Conservation (phyloP, 2,113 vertebrate species). For the Haemorhous mexicanus region DNA sequence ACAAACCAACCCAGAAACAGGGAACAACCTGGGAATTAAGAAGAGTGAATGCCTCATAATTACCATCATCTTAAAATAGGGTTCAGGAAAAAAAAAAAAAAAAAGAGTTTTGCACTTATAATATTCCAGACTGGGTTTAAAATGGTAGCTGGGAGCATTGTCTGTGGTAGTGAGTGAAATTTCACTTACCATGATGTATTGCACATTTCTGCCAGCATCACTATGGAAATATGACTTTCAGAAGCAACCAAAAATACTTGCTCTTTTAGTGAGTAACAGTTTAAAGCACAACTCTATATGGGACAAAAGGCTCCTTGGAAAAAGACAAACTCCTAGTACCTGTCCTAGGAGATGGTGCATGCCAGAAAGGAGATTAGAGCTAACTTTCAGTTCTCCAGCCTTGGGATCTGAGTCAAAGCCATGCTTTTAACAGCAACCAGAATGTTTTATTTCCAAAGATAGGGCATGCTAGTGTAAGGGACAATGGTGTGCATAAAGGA, state of each 20-base stretch:
- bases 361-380: neutral
- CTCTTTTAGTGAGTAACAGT: constrained; percentile 62
- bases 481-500: neutral
- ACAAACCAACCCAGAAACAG: neutral
- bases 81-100: neutral
- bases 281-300: constrained; percentile 39
- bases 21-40: neutral
- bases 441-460: neutral
- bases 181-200: neutral
- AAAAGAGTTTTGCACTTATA: neutral
- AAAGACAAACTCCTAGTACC: neutral
- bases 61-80: neutral
- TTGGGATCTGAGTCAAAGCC: neutral
- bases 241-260: constrained; percentile 66
- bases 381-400: neutral
- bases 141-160: neutral
- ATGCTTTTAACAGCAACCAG: neutral
- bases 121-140: neutral
- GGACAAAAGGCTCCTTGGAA: neutral
- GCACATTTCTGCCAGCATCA: constrained; percentile 46
- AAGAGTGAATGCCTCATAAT: neutral
- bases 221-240: constrained; percentile 63
- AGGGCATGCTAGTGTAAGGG: neutral
- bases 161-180: constrained; percentile 15
- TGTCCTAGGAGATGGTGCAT: neutral